Conservation (phyloP, 2,797 vertebrate species). For the Bradypus variegatus region DNA sequence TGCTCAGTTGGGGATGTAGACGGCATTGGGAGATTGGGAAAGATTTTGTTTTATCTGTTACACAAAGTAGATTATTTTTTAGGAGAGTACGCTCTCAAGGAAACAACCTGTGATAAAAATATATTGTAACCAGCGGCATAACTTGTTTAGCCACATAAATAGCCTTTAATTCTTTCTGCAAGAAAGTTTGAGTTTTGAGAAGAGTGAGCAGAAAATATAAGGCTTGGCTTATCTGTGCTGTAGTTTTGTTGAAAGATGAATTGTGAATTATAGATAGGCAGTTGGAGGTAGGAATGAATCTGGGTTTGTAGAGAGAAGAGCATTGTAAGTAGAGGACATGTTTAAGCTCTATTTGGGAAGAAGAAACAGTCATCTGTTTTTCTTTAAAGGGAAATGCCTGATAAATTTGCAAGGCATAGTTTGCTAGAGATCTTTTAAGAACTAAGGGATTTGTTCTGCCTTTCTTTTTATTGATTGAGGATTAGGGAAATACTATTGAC, state of each 20-base stretch:
- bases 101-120: neutral
- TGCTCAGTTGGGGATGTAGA: neutral
- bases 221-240: neutral
- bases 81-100: conserved; percentile 1
- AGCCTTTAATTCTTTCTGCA: neutral
- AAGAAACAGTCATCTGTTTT: neutral
- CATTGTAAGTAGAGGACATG: neutral
- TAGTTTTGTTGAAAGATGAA: neutral
- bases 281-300: neutral
- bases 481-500: neutral
- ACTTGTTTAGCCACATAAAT: neutral
- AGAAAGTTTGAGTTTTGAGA: conserved; percentile 35
- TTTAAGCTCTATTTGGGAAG: neutral
- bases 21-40: neutral
- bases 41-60: conserved; percentile 19
- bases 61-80: conserved; percentile 13
- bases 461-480: neutral
- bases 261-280: neutral
- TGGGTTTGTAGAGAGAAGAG: neutral
- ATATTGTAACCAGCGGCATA: neutral
- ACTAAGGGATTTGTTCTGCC: neutral
- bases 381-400: neutral
- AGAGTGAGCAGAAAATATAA: conserved; percentile 9
- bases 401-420: neutral
- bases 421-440: conserved; percentile 2